Base-by-base conservation (phyloP, 2,888 invertebrate genomes). In the Nysson spinosus region DNA sequence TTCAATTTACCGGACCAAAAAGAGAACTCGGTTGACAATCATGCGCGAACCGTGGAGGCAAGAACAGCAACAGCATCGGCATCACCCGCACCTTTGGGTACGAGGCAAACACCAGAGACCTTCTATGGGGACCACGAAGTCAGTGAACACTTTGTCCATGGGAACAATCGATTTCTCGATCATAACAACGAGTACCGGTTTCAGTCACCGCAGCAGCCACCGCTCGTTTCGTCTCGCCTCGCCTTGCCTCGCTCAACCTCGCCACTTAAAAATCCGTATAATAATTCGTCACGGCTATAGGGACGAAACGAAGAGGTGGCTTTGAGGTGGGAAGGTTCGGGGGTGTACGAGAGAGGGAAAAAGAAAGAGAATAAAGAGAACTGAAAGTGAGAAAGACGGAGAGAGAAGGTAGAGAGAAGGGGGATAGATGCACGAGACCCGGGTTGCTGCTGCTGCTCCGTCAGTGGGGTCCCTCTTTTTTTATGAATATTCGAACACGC, bases 401-500 rank as follows among this genome's bases (percentile, higher is more conserved):
- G 40, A 16, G 6, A 11, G 11, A 9, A 24, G n/a, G 24, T 39
- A 17, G 43, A 9, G 46, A 28, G 9, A 24, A 19, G 12, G 39
- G 39, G 58, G 65, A 39, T 16, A 56, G 50, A 43, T 30, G 58
- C 42, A 50, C 55, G 57, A 35, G 56, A 54, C 44, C 63, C 52
- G 60, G 60, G n/a, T n/a, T n/a, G n/a, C n/a, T n/a, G n/a, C n/a
- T n/a, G n/a, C 68, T 58, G 65, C 60, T 58, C 64, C 65, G 73
- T 46, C 66, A 69, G 55, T 46, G 75, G 66, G 73, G 67, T 60
- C 77, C 72, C 69, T 71, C 79, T 80, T 73, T 77, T 78, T 80
- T 83, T 80, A 83, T 83, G 83, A 83, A 83, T 83, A 83, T 83
- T 83, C 83, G 78, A 81, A 80, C 82, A 85, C 84, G 85, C 85